A percentile compares a stretch with the other conserved stretches of the same genome.
Evolutionary conservation across 2,888 invertebrate genomes (phyloP).

Genomic region (Drosophila subsilvestris): DNA sequence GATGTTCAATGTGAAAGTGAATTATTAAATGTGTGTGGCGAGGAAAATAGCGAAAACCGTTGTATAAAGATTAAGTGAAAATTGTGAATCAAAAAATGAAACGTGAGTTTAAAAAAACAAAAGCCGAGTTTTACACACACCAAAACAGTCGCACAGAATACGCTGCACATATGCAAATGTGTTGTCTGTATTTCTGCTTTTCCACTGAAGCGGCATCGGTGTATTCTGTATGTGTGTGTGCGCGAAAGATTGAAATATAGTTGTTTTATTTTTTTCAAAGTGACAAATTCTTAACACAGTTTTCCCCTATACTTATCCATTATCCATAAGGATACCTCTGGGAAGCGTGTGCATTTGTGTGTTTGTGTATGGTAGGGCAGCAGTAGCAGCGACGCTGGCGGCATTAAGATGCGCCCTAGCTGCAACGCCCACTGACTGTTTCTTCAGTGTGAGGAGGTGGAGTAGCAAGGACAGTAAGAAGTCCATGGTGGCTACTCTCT

Average conservation of each 20-base stretch:
- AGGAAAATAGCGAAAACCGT: slow-evolving; percentile 3
- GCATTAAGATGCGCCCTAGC: slow-evolving; percentile 40
- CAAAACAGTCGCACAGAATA: slow-evolving; percentile 18
- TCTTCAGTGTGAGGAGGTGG: slow-evolving; percentile 5
- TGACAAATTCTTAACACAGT: background rate
- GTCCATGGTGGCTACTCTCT: slow-evolving; percentile 25
- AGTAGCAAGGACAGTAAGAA: slow-evolving; percentile 10
- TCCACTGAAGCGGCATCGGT: slow-evolving; percentile 4
- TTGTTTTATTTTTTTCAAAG: slow-evolving; percentile 57
- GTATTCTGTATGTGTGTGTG: slow-evolving; percentile 52
- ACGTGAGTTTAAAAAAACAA: slow-evolving; percentile 37
- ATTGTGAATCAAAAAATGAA: slow-evolving; percentile 42
- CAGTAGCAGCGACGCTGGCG: slow-evolving; percentile 56
- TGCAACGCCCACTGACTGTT: slow-evolving; percentile 55
- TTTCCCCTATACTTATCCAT: background rate
- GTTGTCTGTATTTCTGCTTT: slow-evolving; percentile 51
- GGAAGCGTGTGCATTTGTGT: slow-evolving; percentile 37
- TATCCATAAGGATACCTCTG: slow-evolving; percentile 37
- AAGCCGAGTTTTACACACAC: slow-evolving; percentile 51
- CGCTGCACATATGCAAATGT: slow-evolving; percentile 64
- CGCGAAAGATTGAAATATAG: slow-evolving; percentile 47
- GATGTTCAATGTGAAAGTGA: slow-evolving; percentile 31
- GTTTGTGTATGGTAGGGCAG: slow-evolving; percentile 58
- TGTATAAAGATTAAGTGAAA: slow-evolving; percentile 14
- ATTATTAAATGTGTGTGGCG: slow-evolving; percentile 19